phyloP scores from a whole-genome alignment of 53 echinoderm and acorn worm genomes.

The Hippasteria phrygiana region DNA sequence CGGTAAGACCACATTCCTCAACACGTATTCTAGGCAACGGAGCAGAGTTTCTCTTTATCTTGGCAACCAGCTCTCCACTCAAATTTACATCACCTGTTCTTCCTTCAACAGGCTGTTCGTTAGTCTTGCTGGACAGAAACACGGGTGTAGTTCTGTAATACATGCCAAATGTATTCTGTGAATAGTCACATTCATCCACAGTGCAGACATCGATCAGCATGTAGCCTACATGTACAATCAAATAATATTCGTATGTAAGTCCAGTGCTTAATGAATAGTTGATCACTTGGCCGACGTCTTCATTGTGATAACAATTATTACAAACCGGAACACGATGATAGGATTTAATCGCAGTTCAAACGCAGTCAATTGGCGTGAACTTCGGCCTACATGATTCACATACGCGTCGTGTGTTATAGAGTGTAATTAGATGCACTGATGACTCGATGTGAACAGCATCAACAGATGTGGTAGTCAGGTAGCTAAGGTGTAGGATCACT shows the following conservation, averaged over 20 bases:
- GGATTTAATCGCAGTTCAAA: not conserved
- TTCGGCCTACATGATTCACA: not conserved
- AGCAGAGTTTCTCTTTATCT: not conserved
- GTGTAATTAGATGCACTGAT: too few species aligned
- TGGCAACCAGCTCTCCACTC: conserved; percentile 2
- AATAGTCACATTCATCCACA: not conserved
- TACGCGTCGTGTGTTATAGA: not conserved
- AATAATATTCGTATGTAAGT: too few species aligned
- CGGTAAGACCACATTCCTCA: conserved; percentile 82
- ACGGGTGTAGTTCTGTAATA: conserved; percentile 45
- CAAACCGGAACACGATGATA: not conserved
- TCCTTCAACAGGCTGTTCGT: not conserved
- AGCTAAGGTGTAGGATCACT: too few species aligned
- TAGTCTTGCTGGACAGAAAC: conserved; percentile 44
- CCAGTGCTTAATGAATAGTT: not conserved
- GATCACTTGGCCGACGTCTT: not conserved
- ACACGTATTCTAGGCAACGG: conserved; percentile 77
- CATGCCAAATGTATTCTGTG: conserved; percentile 26
- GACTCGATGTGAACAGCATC: too few species aligned
- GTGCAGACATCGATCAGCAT: not conserved
- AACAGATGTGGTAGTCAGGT: too few species aligned
- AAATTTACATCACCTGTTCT: not conserved
- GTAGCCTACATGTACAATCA: not conserved
- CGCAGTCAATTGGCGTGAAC: not conserved
- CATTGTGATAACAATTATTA: not conserved